A percentile compares a stretch with the other conserved stretches of the same genome.
These are phyloP conservation scores for Aplodontia rufa DNA, from an alignment of 2,113 vertebrate species.

Conservation along the genomic window DNA sequence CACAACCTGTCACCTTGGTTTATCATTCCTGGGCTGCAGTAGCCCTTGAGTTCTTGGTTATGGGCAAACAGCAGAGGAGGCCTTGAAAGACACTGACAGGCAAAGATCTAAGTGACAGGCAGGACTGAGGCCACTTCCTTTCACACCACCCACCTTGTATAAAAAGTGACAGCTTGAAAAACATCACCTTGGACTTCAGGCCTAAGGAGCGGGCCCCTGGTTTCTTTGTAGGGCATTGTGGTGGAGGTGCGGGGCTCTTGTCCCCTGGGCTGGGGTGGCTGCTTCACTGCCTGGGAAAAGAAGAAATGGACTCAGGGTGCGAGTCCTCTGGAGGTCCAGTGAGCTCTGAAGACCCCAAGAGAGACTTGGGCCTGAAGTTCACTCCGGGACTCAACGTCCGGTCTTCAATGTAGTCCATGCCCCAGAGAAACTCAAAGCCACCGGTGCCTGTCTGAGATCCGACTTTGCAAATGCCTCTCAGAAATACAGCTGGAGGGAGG, in stretches of 20 bases:
- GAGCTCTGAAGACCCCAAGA: not conserved
- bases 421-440: not conserved
- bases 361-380: not conserved
- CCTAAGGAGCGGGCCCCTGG: not conserved
- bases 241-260: not conserved
- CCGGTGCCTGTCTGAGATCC: not conserved
- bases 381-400: not conserved
- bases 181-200: not conserved
- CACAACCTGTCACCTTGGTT: not conserved
- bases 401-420: fast-evolving
- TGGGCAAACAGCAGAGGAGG: not conserved
- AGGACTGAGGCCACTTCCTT: not conserved
- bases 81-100: not conserved
- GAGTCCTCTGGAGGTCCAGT: not conserved
- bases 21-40: not conserved
- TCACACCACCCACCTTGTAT: not conserved
- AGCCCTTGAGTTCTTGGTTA: not conserved
- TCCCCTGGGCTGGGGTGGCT: not conserved
- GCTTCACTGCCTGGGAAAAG: no score
- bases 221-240: not conserved
- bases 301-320: not conserved
- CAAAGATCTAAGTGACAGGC: not conserved
- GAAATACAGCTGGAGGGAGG: not conserved
- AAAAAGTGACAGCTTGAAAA: not conserved
- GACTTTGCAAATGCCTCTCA: not conserved